phyloP scores from a whole-genome alignment of 2,888 invertebrate species.

The Apamea anceps region DNA sequence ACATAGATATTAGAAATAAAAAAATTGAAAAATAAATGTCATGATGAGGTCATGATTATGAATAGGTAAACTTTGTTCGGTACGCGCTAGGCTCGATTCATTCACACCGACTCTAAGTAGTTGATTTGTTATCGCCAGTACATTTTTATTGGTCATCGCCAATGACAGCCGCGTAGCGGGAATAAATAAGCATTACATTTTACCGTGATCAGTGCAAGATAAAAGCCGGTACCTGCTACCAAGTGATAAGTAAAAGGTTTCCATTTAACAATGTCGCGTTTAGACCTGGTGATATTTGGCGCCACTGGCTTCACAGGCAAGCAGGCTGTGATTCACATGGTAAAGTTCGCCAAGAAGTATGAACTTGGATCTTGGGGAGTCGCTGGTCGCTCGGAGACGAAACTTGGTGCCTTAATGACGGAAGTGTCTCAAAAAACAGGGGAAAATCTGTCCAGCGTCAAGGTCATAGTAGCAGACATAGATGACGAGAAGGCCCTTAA shows the following conservation, averaged over 20 bases:
- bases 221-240: conserved; percentile 6
- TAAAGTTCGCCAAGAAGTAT: conserved; percentile 83
- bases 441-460: conserved; percentile 90
- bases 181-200: not conserved
- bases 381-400: conserved; percentile 93
- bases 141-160: conserved; percentile 12
- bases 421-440: conserved; percentile 86
- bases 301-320: conserved; percentile 98
- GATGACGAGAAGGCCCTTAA: conserved; percentile 93
- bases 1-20: no score
- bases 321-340: conserved; percentile 93
- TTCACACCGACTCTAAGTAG: not conserved
- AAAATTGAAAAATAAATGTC: not conserved
- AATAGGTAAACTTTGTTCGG: not conserved
- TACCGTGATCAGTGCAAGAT: conserved; percentile 24
- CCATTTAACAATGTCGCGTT: conserved; percentile 79
- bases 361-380: conserved; percentile 95
- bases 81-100: not conserved
- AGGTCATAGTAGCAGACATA: conserved; percentile 95
- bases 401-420: conserved; percentile 85
- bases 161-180: not conserved
- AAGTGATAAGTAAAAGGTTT: not conserved
- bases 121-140: no score
- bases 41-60: not conserved
- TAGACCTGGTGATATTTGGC: conserved; percentile 97